Percentiles rank a stretch among this genome's conserved stretches.
Evolutionary conservation across 2,888 invertebrate species (phyloP).

Genomic region (Sipha maydis): DNA sequence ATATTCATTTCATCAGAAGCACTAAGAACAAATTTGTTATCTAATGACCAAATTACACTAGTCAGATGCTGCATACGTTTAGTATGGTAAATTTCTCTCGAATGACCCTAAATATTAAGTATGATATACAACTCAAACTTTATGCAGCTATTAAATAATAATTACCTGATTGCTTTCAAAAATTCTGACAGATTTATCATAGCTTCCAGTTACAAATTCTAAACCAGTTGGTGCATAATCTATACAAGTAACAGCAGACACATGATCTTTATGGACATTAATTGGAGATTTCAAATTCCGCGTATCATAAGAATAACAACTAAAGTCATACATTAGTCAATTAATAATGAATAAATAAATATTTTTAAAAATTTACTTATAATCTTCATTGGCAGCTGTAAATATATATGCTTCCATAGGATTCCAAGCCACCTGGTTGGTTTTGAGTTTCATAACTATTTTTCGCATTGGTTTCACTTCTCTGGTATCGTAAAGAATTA

Average conservation of each 20-base stretch:
- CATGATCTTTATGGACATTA: slow-evolving; percentile 93
- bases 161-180: slow-evolving; percentile 79
- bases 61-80: slow-evolving; percentile 98
- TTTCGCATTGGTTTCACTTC: slow-evolving; percentile 89
- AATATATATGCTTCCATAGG: slow-evolving; percentile 98
- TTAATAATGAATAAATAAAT: neutral
- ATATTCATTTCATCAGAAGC: slow-evolving; percentile 99
- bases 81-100: slow-evolving; percentile 96
- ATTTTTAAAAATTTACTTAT: slow-evolving; percentile 78
- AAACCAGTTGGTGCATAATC: slow-evolving; percentile 97
- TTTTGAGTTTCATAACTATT: slow-evolving; percentile 84
- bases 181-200: slow-evolving; percentile 93
- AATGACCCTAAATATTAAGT: slow-evolving; percentile 73
- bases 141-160: neutral
- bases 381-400: slow-evolving; percentile 97
- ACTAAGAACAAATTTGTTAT: slow-evolving; percentile 91
- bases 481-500: slow-evolving; percentile 93
- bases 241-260: slow-evolving; percentile 91
- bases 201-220: slow-evolving; percentile 96
- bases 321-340: slow-evolving; percentile 69
- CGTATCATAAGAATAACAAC: slow-evolving; percentile 96
- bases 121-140: neutral
- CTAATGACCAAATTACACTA: slow-evolving; percentile 90
- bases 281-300: slow-evolving; percentile 83
- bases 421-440: slow-evolving; percentile 96